Evolutionary conservation across 2,797 vertebrate species (phyloP).

Genomic region (Apodemus agrarius): DNA sequence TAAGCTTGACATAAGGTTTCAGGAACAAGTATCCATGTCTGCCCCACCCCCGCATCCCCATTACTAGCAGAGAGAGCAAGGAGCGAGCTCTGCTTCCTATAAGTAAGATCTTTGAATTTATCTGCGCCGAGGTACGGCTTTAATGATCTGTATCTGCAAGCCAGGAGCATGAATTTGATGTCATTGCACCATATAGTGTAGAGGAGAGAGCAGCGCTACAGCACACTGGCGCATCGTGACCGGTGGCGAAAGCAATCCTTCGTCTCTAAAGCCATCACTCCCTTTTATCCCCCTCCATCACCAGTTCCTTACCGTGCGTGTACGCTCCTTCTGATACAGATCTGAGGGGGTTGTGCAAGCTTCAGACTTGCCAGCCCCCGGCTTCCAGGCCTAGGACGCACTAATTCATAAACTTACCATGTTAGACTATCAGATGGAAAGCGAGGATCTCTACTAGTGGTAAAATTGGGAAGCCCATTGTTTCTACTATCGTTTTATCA

Average conservation of each 20-base stretch:
- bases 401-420: conserved; percentile 72
- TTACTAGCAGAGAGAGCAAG: conserved; percentile 68
- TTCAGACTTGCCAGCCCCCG: conserved; percentile 81
- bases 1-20: conserved; percentile 39
- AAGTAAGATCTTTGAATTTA: conserved; percentile 73
- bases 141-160: conserved; percentile 82
- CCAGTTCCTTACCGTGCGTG: conserved; percentile 81
- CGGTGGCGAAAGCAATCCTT: conserved; percentile 70
- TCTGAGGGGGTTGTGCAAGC: conserved; percentile 81
- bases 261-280: conserved; percentile 69
- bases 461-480: conserved; percentile 86
- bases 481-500: conserved; percentile 86
- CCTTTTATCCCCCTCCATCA: conserved; percentile 80
- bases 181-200: conserved; percentile 76
- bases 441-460: conserved; percentile 82
- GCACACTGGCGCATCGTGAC: conserved; percentile 77
- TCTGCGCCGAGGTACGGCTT: conserved; percentile 71
- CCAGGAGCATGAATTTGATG: conserved; percentile 83
- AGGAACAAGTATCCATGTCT: conserved; percentile 57
- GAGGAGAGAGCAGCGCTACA: conserved; percentile 68
- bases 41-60: accelerated
- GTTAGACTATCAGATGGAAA: conserved; percentile 86
- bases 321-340: conserved; percentile 75
- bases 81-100: conserved; percentile 68
- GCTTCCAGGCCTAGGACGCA: conserved; percentile 80